Evolutionary conservation across 2,888 invertebrate species (phyloP), one percentile per base, ranked within the genome.

Genomic region (Ophion costatus): DNA sequence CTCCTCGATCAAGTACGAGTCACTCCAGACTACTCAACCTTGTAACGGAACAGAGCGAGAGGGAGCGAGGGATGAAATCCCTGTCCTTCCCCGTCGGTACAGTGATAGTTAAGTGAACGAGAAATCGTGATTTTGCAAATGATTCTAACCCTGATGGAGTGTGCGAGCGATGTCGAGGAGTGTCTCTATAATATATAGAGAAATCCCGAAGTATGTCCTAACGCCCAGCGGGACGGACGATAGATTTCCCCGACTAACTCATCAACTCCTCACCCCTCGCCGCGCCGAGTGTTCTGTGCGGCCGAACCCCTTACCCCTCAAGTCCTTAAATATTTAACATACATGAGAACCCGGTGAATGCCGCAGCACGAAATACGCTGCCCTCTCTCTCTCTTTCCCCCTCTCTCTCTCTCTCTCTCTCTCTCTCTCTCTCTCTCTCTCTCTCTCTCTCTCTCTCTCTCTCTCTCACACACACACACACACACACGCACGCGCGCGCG

Each of bases 41-140:
- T 77, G 45, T 17, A 61, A 73, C 45, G 42, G 24, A 77, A 63
- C 51, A 61, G 33, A 59, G 56, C 66, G 57, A 63, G 75, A 51
- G 75, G 45, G 77, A 64, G 64, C 33, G 64, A 51, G 80, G 84
- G 85, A 87, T 87, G 86, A 86, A 85, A 82, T 63, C 51, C 61
- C 67, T 67, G 85, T 76, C 71, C 79, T 80, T 61, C 10, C 10
- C 22, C n/a, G 66, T 57, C 51, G 22, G 75, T 74, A 76, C 66
- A 66, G 76, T 67, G 57, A 76, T 70, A 70, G 56, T 70, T 57
- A 24, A 45, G 51, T 10, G 51, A 22, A 57, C 14, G 70, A 3
- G 45, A 59, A 59, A 59, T 20, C 20, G 57, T 59, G 57, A 59
- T 59, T 59, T 59, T 59, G 57, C 57, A 59, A 59, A 76, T 71